Conservation (phyloP, 2,113 vertebrate species). For the Dasyornis broadbenti region DNA sequence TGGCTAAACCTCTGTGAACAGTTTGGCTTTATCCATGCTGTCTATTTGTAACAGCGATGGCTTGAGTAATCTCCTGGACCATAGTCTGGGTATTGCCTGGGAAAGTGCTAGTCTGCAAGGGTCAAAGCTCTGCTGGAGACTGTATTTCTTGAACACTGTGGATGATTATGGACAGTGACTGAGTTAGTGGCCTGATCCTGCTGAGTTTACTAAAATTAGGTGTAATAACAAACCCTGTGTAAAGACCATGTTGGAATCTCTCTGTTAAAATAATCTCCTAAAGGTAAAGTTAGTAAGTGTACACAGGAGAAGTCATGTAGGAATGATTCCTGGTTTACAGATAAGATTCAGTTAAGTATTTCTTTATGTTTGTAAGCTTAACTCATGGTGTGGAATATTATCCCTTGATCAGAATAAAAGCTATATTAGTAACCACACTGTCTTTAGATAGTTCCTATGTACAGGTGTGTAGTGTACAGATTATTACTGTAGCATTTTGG, state of each 20-base stretch:
- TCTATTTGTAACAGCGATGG: background rate
- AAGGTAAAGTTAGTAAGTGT: background rate
- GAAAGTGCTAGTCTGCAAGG: background rate
- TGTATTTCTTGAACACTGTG: rapidly evolving
- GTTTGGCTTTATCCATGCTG: background rate
- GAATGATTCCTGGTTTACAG: background rate
- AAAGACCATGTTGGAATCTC: background rate
- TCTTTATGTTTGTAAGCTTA: background rate
- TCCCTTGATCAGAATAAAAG: background rate
- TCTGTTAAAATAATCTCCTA: background rate
- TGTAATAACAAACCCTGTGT: background rate
- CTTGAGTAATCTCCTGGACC: background rate
- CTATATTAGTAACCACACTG: background rate
- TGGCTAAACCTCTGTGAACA: background rate
- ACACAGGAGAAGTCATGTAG: background rate
- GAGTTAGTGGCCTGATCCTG: background rate
- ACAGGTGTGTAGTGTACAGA: background rate
- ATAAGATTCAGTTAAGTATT: background rate
- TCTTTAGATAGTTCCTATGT: background rate
- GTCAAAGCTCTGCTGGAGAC: background rate
- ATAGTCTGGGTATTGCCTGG: background rate
- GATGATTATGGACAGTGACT: background rate
- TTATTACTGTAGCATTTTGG: background rate
- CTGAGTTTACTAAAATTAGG: background rate
- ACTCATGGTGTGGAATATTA: background rate